Conservation (phyloP, 1,140 invertebrate species). For the Achroia grisella region DNA sequence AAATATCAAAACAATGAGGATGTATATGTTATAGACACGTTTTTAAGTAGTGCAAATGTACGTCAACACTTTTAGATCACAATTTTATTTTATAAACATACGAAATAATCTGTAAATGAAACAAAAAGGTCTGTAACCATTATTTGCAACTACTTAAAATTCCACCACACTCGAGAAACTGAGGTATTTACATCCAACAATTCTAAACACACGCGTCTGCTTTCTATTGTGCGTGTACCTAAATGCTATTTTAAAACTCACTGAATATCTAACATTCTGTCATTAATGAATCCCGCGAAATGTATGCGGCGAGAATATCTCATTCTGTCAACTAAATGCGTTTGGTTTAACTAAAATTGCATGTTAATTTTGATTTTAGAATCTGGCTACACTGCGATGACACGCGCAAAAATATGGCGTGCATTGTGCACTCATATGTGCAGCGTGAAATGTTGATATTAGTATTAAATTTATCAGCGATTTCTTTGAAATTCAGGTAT, state of each 20-base stretch:
- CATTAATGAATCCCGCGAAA: slow-evolving; percentile 22
- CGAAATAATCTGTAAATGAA: too few species aligned
- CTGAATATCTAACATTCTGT: slow-evolving; percentile 29
- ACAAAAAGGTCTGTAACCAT: not conserved
- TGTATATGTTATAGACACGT: too few species aligned
- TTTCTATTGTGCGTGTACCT: not conserved
- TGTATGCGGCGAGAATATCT: slow-evolving; percentile 38
- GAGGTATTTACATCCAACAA: not conserved
- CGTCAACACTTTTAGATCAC: too few species aligned
- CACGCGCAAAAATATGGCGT: slow-evolving; percentile 37
- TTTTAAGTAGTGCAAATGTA: too few species aligned
- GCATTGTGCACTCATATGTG: not conserved
- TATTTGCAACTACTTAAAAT: slow-evolving; percentile 42
- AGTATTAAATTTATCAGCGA: too few species aligned
- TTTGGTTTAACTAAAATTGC: slow-evolving; percentile 53
- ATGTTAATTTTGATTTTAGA: slow-evolving; percentile 59
- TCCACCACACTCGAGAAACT: slow-evolving; percentile 7
- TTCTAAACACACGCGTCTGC: not conserved
- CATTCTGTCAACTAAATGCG: slow-evolving; percentile 51
- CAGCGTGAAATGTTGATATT: too few species aligned
- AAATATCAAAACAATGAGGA: too few species aligned
- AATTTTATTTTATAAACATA: too few species aligned
- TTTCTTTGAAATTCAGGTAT: too few species aligned
- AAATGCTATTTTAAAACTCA: slow-evolving; percentile 8
- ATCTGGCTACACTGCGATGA: slow-evolving; percentile 36